Evolutionary conservation across 2,888 invertebrate genomes (phyloP).

Genomic region (Tachina lurida): DNA sequence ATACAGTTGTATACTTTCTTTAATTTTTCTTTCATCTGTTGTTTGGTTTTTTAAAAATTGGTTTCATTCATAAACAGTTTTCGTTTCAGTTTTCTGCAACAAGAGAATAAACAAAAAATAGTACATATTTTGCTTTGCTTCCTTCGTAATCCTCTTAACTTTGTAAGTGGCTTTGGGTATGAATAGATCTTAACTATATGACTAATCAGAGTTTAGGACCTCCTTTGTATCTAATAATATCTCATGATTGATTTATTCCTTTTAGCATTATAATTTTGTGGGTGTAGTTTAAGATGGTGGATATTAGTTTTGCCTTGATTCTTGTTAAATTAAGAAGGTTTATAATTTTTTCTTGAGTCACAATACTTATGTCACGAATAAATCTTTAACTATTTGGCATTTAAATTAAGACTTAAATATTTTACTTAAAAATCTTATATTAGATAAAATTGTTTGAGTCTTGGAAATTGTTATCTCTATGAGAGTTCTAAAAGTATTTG

Average conservation of each 20-base stretch:
- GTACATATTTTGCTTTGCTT: slow-evolving; percentile 55
- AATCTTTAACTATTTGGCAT: not conserved
- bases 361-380: slow-evolving; percentile 17
- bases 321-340: not conserved
- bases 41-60: slow-evolving; percentile 40
- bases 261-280: slow-evolving; percentile 2
- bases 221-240: slow-evolving; percentile 15
- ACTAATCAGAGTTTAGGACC: slow-evolving; percentile 73
- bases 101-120: slow-evolving; percentile 67
- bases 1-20: slow-evolving; percentile 15
- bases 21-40: slow-evolving; percentile 1
- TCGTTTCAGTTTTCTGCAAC: slow-evolving; percentile 29
- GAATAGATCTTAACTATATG: slow-evolving; percentile 71
- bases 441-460: too few relatives aligned
- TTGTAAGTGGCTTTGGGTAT: slow-evolving; percentile 55
- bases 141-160: slow-evolving; percentile 74
- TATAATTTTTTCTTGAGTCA: not conserved
- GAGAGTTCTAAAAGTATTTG: too few relatives aligned
- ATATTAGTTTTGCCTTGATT: slow-evolving; percentile 23
- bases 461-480: too few relatives aligned
- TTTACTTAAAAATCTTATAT: too few relatives aligned
- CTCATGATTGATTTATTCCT: slow-evolving; percentile 46
- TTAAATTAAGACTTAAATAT: not conserved
- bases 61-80: slow-evolving; percentile 53
- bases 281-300: slow-evolving; percentile 17